These are phyloP conservation scores for Orbicella faveolata DNA, from an alignment of 64 coral and sea anemone genomes.

Conservation along the genomic window DNA sequence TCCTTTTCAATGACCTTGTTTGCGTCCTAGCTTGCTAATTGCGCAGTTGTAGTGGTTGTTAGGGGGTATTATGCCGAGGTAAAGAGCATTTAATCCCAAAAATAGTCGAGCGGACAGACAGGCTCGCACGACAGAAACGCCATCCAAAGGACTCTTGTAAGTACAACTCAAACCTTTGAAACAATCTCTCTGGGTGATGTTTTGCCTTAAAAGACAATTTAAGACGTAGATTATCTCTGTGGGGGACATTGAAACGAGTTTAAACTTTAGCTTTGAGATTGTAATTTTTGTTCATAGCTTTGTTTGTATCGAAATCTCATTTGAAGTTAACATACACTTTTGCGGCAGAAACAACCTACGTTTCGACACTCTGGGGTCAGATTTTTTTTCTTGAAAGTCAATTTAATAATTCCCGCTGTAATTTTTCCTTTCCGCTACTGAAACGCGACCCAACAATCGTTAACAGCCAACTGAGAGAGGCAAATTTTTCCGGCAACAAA, in stretches of 20 bases:
- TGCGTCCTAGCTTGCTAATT: constrained; percentile 3
- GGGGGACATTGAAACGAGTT: neutral
- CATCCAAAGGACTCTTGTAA: neutral
- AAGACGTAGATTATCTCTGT: neutral
- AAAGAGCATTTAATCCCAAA: constrained; percentile 16
- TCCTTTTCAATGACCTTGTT: constrained; percentile 31
- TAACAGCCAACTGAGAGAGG: too few species aligned
- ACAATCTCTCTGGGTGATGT: neutral
- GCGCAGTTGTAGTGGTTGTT: neutral
- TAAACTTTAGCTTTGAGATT: neutral
- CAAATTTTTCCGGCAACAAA: too few species aligned
- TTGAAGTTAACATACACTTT: neutral
- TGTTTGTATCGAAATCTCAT: neutral
- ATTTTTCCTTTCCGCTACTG: too few species aligned
- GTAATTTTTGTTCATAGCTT: neutral
- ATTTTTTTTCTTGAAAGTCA: neutral
- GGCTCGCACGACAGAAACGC: neutral
- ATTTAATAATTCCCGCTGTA: too few species aligned
- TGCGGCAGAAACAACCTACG: neutral
- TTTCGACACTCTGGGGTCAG: neutral
- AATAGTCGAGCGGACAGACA: neutral
- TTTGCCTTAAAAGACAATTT: neutral
- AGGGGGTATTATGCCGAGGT: neutral
- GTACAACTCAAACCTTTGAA: neutral
- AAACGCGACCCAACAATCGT: too few species aligned